A percentile compares a stretch with the other conserved stretches of the same genome.
Conservation (phyloP, 2,113 vertebrate genomes). For the Neopipo cinnamomea region DNA sequence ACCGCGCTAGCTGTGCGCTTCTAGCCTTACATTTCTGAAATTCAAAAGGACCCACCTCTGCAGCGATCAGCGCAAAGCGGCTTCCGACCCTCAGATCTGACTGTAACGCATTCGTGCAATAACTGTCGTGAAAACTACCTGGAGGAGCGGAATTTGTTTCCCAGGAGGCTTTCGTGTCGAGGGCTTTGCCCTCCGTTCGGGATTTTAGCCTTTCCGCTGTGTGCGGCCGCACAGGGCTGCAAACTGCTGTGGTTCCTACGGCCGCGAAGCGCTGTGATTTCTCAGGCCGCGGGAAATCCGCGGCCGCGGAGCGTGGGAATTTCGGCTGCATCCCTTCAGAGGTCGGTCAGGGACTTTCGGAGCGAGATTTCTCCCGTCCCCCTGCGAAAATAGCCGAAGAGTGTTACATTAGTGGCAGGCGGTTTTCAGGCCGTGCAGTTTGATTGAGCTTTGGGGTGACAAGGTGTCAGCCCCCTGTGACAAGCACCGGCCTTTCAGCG, state of each 20-base stretch:
- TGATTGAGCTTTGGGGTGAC: neutral
- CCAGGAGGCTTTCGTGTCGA: neutral
- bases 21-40: constrained; percentile 69
- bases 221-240: neutral
- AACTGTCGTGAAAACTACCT: constrained; percentile 28
- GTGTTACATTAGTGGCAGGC: neutral
- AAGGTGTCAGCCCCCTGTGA: neutral
- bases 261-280: neutral
- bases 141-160: neutral
- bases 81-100: constrained; percentile 51
- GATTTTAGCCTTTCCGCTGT: neutral
- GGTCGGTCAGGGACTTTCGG: neutral
- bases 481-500: neutral
- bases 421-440: neutral
- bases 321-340: neutral
- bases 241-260: neutral
- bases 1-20: constrained; percentile 31
- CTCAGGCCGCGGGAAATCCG: neutral
- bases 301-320: neutral
- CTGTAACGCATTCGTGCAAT: neutral
- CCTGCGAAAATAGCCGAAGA: neutral
- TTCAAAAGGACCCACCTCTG: constrained; percentile 58
- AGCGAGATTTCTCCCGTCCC: neutral
- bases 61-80: constrained; percentile 26
- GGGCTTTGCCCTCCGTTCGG: neutral